phyloP scores from a whole-genome alignment of 2,888 invertebrate species.

The Tigriopus californicus region DNA sequence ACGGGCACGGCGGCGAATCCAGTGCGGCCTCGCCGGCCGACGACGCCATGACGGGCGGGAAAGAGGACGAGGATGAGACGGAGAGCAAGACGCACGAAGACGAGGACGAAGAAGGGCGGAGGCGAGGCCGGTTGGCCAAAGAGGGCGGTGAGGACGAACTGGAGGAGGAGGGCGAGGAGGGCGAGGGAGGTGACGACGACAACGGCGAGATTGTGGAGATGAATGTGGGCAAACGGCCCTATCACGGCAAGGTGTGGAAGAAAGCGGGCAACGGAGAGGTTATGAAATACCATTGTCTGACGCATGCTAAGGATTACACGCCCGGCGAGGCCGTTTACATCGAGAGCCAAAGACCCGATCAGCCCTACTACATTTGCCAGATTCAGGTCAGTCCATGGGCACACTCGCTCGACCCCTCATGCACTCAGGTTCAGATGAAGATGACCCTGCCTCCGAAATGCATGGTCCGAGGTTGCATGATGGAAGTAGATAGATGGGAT shows the following conservation, averaged over 20 bases:
- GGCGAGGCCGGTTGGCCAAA: too few relatives aligned
- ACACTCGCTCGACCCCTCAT: too few relatives aligned
- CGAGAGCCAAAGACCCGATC: slow-evolving; percentile 29
- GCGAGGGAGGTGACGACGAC: neutral
- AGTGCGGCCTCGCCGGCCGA: too few relatives aligned
- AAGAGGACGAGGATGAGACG: too few relatives aligned
- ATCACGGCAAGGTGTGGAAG: slow-evolving; percentile 22
- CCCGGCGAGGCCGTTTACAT: slow-evolving; percentile 30
- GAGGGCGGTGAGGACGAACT: neutral
- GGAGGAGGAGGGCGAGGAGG: slow-evolving; percentile 1
- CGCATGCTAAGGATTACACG: slow-evolving; percentile 25
- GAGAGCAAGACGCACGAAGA: too few relatives aligned
- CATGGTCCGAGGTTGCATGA: too few relatives aligned
- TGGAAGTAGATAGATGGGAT: too few relatives aligned
- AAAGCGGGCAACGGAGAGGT: slow-evolving; percentile 21
- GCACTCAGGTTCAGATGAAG: too few relatives aligned
- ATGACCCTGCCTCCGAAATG: too few relatives aligned
- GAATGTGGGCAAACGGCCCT: neutral
- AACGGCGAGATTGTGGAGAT: neutral
- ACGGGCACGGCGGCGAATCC: too few relatives aligned
- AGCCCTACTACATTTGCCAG: slow-evolving; percentile 30
- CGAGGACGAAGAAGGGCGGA: too few relatives aligned
- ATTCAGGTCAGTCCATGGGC: slow-evolving; percentile 27
- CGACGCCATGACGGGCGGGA: too few relatives aligned
- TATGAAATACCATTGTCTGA: slow-evolving; percentile 22